These are phyloP conservation scores for Aromia moschata DNA, from an alignment of 2,888 invertebrate species.

Conservation along the genomic window DNA sequence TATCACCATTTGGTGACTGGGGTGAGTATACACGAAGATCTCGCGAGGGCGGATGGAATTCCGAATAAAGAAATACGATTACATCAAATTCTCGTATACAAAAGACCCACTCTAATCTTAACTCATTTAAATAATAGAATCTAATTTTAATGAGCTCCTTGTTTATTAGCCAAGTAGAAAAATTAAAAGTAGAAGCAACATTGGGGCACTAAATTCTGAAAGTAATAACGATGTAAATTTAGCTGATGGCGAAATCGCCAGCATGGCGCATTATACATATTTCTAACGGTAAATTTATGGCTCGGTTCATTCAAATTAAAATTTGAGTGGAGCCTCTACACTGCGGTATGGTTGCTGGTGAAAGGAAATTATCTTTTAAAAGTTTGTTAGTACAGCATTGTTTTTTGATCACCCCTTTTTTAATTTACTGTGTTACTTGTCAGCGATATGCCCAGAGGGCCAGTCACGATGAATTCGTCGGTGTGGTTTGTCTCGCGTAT, in stretches of 20 bases:
- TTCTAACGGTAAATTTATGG: constrained; percentile 59
- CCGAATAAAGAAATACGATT: constrained; percentile 55
- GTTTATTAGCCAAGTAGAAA: constrained; percentile 30
- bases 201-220: constrained; percentile 58
- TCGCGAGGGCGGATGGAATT: constrained; percentile 44
- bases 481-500: constrained; percentile 31
- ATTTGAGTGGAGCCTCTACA: constrained; percentile 60
- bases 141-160: constrained; percentile 3
- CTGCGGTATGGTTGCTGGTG: constrained; percentile 50
- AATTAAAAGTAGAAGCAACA: constrained; percentile 43
- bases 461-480: constrained; percentile 36
- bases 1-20: constrained; percentile 69
- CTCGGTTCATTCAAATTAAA: constrained; percentile 61
- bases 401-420: constrained; percentile 43
- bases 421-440: constrained; percentile 39
- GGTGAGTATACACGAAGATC: constrained; percentile 48
- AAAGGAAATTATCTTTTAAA: constrained; percentile 53
- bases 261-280: constrained; percentile 60
- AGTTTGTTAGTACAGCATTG: constrained; percentile 55
- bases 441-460: constrained; percentile 33
- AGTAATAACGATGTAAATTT: constrained; percentile 64
- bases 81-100: constrained; percentile 44
- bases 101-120: constrained; percentile 18
- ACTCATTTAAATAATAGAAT: constrained; percentile 9
- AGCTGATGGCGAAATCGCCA: constrained; percentile 59